Base-by-base conservation (phyloP, 1,140 invertebrate genomes). In the Drosophila busckii region DNA sequence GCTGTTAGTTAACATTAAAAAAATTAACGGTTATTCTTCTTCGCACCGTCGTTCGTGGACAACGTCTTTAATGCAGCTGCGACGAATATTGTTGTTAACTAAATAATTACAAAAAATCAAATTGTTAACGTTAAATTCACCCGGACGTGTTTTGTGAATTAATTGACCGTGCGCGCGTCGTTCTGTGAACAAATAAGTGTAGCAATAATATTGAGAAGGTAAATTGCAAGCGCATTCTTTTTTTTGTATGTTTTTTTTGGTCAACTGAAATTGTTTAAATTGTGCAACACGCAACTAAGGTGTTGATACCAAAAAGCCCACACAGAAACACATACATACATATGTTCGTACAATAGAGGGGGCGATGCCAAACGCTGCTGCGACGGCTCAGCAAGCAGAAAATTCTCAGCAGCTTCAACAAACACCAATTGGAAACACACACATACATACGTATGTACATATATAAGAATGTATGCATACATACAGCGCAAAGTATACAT, bases 181-280 rank as follows among this genome's bases (percentile, higher is more conserved):
- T 59, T 59, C 46, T 50, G 35, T 37, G 45, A 48, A 15, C 45
- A 31, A 9, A 41, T 38, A 41, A 52, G 48, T 52, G 48, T 59
- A 59, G 55, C 48, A 59, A 59, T 53, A 53, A 53, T 53, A 53
- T 53, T 59, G 13, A 52, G 52, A 76, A 76, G 70, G 70, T 76
- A 76, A 76, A 76, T 76, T 76, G 71, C 70, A 68, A 73, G 70
- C 58, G 62, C 41, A 56, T 35, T 50, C 45, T 55, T 50, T 56
- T 42, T 69, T 65, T 34, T 69, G 37, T 40, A 7, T 44, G 26
- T 56, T 63, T 58, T 58, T 56, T 63, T 58, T 49, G 9, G 26
- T 46, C 10, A n/a, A 32, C 34, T 28, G 22, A 48, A 55, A 55
- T 32, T 58, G 37, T 61, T 46, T 3, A 48, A 70, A 70, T 65